A percentile compares a stretch with the other conserved stretches of the same genome.
phyloP scores from a whole-genome alignment of 1,140 invertebrate genomes.

The Trichonephila clavipes region DNA sequence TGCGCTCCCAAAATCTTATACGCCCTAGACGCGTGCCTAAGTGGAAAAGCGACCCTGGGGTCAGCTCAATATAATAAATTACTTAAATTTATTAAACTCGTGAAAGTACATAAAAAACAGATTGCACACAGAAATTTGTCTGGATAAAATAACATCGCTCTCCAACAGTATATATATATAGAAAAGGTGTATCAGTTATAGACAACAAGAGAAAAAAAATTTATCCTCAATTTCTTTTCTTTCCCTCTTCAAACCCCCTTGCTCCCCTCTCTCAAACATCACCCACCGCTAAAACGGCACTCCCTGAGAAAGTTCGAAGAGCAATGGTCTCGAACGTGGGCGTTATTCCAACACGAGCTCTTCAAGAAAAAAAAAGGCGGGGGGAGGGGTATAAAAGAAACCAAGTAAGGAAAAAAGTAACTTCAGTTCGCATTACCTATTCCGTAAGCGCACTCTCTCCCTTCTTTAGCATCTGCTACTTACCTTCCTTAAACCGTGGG shows the following conservation, averaged over 20 bases:
- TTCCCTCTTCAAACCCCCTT: background rate
- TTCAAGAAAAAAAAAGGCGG: background rate
- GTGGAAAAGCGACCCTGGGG: too few relatives aligned
- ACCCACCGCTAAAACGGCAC: background rate
- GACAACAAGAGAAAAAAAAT: background rate
- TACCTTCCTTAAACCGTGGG: slow-evolving; percentile 38
- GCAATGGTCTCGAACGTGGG: slow-evolving; percentile 24
- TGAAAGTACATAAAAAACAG: too few relatives aligned
- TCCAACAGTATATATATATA: too few relatives aligned
- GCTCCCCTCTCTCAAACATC: background rate
- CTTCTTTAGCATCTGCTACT: slow-evolving; percentile 41
- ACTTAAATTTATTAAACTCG: too few relatives aligned
- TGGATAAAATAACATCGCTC: too few relatives aligned
- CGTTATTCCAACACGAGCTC: background rate
- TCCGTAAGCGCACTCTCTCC: background rate
- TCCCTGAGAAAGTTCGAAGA: slow-evolving; percentile 13
- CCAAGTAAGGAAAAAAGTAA: slow-evolving; percentile 13
- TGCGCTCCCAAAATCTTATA: too few relatives aligned
- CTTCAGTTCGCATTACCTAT: slow-evolving; percentile 35
- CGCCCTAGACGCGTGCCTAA: too few relatives aligned
- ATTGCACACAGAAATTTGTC: too few relatives aligned
- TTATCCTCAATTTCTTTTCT: background rate
- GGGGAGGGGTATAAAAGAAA: background rate
- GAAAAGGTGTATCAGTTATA: too few relatives aligned
- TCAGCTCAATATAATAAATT: too few relatives aligned